Percentiles rank a stretch among this genome's conserved stretches.
Conservation (phyloP, 2,888 invertebrate species). For the Lingula anatina region DNA sequence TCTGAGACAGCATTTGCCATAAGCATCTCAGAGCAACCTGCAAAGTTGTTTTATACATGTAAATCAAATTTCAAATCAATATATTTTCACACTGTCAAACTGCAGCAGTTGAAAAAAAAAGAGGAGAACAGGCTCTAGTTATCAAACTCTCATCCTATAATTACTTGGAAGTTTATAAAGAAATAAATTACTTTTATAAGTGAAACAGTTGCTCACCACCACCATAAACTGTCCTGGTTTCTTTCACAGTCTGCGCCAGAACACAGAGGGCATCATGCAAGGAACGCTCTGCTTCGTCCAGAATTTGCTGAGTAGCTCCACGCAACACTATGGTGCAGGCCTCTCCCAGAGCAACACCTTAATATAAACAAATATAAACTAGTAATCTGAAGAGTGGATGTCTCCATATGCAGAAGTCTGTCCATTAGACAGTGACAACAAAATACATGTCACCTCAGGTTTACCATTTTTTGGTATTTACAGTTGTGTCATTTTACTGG, state of each 20-base stretch:
- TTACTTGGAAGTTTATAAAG: too few species aligned
- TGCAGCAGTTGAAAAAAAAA: too few species aligned
- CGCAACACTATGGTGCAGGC: slow-evolving; percentile 96
- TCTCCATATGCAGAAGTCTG: background rate
- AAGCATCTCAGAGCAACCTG: slow-evolving; percentile 86
- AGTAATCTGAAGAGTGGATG: background rate
- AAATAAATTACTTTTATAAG: too few species aligned
- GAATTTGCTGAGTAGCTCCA: slow-evolving; percentile 95
- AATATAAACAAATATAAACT: slow-evolving; percentile 1
- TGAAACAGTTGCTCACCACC: slow-evolving; percentile 66
- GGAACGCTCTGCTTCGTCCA: slow-evolving; percentile 97
- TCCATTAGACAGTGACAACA: background rate
- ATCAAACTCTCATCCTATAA: too few species aligned
- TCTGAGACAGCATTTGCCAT: slow-evolving; percentile 91
- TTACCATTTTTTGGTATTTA: background rate
- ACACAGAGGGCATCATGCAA: slow-evolving; percentile 98
- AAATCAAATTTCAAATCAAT: too few species aligned
- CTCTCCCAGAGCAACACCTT: slow-evolving; percentile 82
- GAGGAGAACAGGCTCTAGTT: too few species aligned
- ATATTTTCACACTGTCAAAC: too few species aligned
- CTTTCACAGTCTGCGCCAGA: slow-evolving; percentile 87
- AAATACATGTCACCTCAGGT: background rate
- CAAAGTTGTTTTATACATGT: too few species aligned
- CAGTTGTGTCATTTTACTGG: background rate
- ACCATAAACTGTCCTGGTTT: slow-evolving; percentile 85